phyloP scores from a whole-genome alignment of 2,888 invertebrate species.

The Drosophila cognata region DNA sequence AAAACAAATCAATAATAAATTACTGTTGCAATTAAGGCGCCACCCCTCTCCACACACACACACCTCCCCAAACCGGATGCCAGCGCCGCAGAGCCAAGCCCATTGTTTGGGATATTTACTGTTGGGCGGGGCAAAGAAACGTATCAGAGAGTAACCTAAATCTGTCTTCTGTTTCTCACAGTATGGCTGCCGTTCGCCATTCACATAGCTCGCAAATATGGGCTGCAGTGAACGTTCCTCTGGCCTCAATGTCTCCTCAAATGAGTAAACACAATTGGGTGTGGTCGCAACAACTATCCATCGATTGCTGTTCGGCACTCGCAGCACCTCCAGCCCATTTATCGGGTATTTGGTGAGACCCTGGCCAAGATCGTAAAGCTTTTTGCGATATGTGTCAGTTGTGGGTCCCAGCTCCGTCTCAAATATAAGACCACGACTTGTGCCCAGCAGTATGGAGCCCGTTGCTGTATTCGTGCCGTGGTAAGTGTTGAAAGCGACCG shows the following conservation, averaged over 20 bases:
- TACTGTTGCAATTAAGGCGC: background rate
- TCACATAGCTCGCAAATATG: slow-evolving; percentile 75
- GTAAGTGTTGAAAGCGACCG: slow-evolving; percentile 94
- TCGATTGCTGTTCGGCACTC: slow-evolving; percentile 89
- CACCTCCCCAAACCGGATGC: slow-evolving; percentile 92
- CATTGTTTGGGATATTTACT: slow-evolving; percentile 90
- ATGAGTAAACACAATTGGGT: slow-evolving; percentile 93
- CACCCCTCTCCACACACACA: slow-evolving; percentile 39
- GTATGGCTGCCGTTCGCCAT: slow-evolving; percentile 77
- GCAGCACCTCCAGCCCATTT: slow-evolving; percentile 94
- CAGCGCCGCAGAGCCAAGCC: slow-evolving; percentile 95
- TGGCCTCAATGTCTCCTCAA: slow-evolving; percentile 90
- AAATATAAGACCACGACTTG: slow-evolving; percentile 94
- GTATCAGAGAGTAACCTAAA: slow-evolving; percentile 91
- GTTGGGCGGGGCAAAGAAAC: slow-evolving; percentile 90
- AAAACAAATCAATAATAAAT: background rate
- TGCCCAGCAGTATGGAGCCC: slow-evolving; percentile 94
- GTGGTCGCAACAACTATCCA: slow-evolving; percentile 95
- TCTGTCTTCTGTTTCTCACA: slow-evolving; percentile 91
- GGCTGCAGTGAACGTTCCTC: slow-evolving; percentile 89
- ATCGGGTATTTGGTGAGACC: slow-evolving; percentile 90
- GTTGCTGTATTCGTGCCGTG: slow-evolving; percentile 90
- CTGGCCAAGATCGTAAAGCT: slow-evolving; percentile 95
- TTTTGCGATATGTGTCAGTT: slow-evolving; percentile 94
- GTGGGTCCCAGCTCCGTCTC: slow-evolving; percentile 94